These are phyloP conservation scores for Crotalus horridus DNA, from an alignment of 2,113 vertebrate genomes.

Conservation along the genomic window DNA sequence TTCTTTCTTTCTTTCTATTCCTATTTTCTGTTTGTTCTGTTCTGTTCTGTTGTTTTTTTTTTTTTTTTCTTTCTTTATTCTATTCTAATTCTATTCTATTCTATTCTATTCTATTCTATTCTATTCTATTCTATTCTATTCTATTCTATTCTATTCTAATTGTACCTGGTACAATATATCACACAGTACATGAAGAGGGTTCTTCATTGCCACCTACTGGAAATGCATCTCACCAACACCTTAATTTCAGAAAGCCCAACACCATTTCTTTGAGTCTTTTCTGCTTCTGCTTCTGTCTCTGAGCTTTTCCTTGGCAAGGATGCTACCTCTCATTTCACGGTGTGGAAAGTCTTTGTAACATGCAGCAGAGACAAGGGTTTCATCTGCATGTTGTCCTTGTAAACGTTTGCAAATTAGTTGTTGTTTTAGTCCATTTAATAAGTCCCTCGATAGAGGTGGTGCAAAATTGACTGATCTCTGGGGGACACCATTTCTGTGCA, in stretches of 20 bases:
- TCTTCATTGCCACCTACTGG: constrained; percentile 20
- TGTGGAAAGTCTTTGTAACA: background rate
- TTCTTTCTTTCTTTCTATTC: no score
- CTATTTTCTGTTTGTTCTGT: no score
- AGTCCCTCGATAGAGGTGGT: no score
- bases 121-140: no score
- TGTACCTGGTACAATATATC: background rate
- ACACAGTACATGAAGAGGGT: background rate
- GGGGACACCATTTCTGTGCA: background rate
- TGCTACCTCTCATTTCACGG: background rate
- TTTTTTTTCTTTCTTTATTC: no score
- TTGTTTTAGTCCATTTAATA: background rate
- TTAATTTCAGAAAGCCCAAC: background rate
- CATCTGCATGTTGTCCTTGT: background rate
- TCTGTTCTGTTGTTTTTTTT: no score
- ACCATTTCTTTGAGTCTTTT: background rate
- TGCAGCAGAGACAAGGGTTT: no score
- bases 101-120: no score
- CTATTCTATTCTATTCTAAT: no score
- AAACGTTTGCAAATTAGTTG: background rate
- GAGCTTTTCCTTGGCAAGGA: background rate
- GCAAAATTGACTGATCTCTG: background rate
- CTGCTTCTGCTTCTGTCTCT: background rate
- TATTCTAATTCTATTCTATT: no score
- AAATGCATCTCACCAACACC: background rate